phyloP scores from a whole-genome alignment of 2,113 vertebrate genomes.

The Spilogale gracilis region DNA sequence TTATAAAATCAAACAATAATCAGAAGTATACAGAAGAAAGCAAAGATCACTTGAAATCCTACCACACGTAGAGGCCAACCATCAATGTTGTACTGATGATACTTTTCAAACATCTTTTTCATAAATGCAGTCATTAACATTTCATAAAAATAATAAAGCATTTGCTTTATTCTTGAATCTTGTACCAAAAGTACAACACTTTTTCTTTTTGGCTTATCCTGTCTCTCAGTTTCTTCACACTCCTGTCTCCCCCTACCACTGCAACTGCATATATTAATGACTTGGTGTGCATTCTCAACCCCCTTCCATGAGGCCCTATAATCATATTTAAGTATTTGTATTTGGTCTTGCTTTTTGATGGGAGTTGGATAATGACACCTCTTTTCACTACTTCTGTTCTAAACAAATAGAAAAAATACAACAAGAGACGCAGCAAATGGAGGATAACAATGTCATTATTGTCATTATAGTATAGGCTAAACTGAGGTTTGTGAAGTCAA shows the following conservation, averaged over 20 bases:
- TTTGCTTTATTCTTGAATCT: background rate
- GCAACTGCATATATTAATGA: background rate
- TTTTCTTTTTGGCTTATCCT: background rate
- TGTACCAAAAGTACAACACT: background rate
- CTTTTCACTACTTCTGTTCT: background rate
- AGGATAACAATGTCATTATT: background rate
- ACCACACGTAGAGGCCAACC: background rate
- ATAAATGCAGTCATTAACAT: background rate
- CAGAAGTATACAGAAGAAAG: background rate
- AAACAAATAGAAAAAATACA: background rate
- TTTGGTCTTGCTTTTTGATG: background rate
- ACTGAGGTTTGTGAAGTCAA: background rate
- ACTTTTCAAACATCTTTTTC: background rate
- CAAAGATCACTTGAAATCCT: background rate
- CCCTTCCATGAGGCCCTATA: background rate
- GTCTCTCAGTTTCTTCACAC: background rate
- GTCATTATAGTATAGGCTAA: background rate
- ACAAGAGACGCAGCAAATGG: background rate
- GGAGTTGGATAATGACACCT: background rate
- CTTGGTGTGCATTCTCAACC: background rate
- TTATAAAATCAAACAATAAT: background rate
- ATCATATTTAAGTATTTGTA: background rate
- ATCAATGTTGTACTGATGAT: background rate
- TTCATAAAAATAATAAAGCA: background rate
- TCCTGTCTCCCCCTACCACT: background rate